Base-by-base conservation (phyloP, 2,113 vertebrate genomes). In the Lathamus discolor region DNA sequence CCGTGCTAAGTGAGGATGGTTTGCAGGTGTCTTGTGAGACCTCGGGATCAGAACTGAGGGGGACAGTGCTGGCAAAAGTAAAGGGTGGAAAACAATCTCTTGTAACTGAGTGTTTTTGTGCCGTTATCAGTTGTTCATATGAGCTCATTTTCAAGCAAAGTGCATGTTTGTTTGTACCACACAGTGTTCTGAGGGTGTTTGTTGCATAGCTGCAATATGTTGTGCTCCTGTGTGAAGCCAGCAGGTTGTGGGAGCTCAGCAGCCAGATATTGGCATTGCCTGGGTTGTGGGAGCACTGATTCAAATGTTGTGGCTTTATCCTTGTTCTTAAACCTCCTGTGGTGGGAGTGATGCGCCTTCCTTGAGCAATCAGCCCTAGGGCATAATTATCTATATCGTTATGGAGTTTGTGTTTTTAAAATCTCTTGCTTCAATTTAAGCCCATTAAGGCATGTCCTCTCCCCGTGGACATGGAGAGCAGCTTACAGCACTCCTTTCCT, bases 81-180 rank as follows among this genome's bases (percentile, higher is more conserved):
- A 78, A 66, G 29, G 1, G 3, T 43, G 27, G 37, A 78, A 86
- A 88, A 35, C 46, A 39, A 7, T 88, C 31, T 88, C 16, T 44
- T n/a, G 23, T 81, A 89, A 91, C 23, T 27, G 55, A 78, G 31
- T 78, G 23, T 1, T 92, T 86, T 75, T 92, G 55, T 80, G 69
- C 48, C 18, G 2, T 92, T 95, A 95, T 94, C 83, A 82, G 86
- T 54, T 68, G 73, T 89, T 95, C 86, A 64, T 61, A 75, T 84
- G 91, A 95, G 69, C 83, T 95, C 86, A 84, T 83, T 95, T 51
- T 82, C 81, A 95, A 81, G 76, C 35, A 13, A 51, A 93, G 39
- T 46, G 73, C 17, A 64, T 94, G 73, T 73, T 88, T 92, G 44
- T 70, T 93, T 94, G 90, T 62, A 66, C 68, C 66, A 2, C 10